phyloP scores from a whole-genome alignment of 1,140 invertebrate genomes.

The Drosophila arizonae region DNA sequence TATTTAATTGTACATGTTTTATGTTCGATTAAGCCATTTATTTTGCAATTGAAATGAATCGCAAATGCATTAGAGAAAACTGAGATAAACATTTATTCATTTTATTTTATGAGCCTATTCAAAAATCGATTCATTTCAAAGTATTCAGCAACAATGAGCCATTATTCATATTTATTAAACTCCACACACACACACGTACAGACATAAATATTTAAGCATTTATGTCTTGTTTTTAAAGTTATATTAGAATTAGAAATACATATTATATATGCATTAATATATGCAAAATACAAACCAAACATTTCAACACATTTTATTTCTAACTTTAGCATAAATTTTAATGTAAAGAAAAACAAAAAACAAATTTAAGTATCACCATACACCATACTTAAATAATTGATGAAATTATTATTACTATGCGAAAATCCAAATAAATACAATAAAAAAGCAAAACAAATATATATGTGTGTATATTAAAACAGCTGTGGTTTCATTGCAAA shows the following conservation, averaged over 20 bases:
- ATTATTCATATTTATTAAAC: slow-evolving; percentile 48
- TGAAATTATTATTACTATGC: slow-evolving; percentile 75
- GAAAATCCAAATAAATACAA: slow-evolving; percentile 76
- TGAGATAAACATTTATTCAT: neutral
- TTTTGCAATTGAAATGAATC: neutral
- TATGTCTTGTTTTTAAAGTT: slow-evolving; percentile 59
- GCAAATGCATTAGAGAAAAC: slow-evolving; percentile 1
- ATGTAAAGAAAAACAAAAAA: slow-evolving; percentile 49
- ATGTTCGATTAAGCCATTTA: neutral
- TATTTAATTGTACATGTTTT: slow-evolving; percentile 31
- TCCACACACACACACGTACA: slow-evolving; percentile 15
- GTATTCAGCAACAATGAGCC: slow-evolving; percentile 42
- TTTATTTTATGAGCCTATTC: slow-evolving; percentile 8
- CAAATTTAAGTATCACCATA: slow-evolving; percentile 41
- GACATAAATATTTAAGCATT: slow-evolving; percentile 59
- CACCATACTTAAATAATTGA: slow-evolving; percentile 60
- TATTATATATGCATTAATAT: slow-evolving; percentile 11
- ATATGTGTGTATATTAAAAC: neutral
- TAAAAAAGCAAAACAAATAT: slow-evolving; percentile 28
- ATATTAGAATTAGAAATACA: slow-evolving; percentile 41
- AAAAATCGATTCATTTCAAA: slow-evolving; percentile 30
- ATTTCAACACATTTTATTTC: slow-evolving; percentile 75
- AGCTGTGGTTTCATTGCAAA: neutral
- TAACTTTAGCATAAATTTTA: slow-evolving; percentile 74
- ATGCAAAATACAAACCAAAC: slow-evolving; percentile 42